phyloP scores from a whole-genome alignment of 2,113 vertebrate genomes.

The Dromaius novaehollandiae region DNA sequence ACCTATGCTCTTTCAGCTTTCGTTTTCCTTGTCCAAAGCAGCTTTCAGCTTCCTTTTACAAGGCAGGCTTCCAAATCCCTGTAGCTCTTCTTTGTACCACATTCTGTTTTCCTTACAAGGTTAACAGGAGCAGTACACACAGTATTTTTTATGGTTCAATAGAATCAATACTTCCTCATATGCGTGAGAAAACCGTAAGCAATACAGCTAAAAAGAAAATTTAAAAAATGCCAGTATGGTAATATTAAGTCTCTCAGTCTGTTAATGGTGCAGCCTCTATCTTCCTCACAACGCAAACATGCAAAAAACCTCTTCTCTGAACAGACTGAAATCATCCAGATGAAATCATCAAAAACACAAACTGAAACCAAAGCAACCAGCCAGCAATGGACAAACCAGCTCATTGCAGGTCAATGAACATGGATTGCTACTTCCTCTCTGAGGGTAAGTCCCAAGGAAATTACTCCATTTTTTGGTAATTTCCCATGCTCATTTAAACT shows the following conservation, averaged over 20 bases:
- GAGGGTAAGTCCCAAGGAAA: background rate
- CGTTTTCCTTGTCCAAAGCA: background rate
- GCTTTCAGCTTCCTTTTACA: background rate
- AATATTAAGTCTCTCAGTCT: background rate
- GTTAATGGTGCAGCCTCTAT: background rate
- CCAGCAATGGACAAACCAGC: background rate
- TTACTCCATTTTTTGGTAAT: background rate
- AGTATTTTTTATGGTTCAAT: background rate
- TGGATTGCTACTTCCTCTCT: background rate
- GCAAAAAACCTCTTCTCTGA: background rate
- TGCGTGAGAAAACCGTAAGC: background rate
- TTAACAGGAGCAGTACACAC: background rate
- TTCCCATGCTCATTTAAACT: background rate
- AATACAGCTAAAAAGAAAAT: background rate
- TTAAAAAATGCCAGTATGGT: background rate
- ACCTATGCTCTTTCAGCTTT: background rate
- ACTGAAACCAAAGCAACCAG: background rate
- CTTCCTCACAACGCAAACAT: background rate
- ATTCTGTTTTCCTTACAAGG: background rate
- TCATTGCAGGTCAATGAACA: background rate
- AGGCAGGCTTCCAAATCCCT: background rate
- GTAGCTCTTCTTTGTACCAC: background rate
- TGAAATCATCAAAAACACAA: background rate
- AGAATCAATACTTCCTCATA: background rate
- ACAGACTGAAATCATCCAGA: background rate